Conservation (phyloP, 2,113 vertebrate species). For the Pithys albifrons region DNA sequence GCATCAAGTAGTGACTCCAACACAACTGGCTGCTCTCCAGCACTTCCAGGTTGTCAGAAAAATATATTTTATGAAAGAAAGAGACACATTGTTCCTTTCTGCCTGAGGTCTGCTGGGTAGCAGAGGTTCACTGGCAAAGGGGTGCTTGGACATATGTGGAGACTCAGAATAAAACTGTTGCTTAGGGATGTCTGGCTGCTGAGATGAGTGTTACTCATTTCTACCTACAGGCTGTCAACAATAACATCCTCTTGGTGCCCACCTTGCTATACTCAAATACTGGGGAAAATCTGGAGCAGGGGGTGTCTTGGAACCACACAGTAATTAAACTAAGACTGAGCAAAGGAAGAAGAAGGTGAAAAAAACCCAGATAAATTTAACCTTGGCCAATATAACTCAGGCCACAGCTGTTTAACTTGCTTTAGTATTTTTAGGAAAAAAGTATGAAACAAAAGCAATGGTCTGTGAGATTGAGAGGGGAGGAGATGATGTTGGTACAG, state of each 20-base stretch:
- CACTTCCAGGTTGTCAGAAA: not conserved
- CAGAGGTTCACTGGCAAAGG: not conserved
- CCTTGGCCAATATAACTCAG: not conserved
- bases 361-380: not conserved
- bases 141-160: not conserved
- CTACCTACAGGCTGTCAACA: not conserved
- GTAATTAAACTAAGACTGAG: not conserved
- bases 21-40: not conserved
- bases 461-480: not conserved
- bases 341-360: not conserved
- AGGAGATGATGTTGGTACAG: not conserved
- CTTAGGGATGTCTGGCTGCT: not conserved
- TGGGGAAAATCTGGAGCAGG: not conserved
- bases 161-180: constrained; percentile 9
- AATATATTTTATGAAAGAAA: not conserved
- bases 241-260: not conserved
- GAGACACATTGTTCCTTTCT: not conserved
- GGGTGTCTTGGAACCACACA: not conserved
- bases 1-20: not conserved
- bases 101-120: not conserved
- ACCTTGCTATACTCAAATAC: not conserved
- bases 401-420: not conserved
- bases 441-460: not conserved
- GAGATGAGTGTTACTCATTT: not conserved
- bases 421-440: not conserved